Base-by-base conservation (phyloP, 1,140 invertebrate genomes). In the Papilio machaon region DNA sequence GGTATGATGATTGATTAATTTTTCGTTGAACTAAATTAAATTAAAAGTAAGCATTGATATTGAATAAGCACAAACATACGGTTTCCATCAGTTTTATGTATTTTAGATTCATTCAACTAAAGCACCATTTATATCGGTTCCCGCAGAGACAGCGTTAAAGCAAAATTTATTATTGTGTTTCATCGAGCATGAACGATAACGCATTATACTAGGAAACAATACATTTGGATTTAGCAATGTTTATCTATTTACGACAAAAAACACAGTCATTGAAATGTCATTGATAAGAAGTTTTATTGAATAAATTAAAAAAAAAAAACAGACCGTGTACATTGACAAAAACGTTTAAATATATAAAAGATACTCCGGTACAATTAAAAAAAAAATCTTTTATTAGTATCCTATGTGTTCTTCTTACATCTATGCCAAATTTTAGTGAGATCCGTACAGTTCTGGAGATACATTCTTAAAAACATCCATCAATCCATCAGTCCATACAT, bases 181-280 rank as follows among this genome's bases (percentile, higher is more conserved):
- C 60, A 78, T 78, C 76, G 76, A 60, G 76, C 76, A 78, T 78
- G 76, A 78, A 78, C 76, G 54, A 78, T 78, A 78, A 60, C 76
- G 76, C 49, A 78, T 78, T 78, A 58, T 58, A 54, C 23, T 46
- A 58, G 76, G 76, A 78, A 58, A 78, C 54, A 78, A 78, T 78
- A 78, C 23, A 78, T 78, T 78, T 78, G 38, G 23, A 70, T 70
- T 70, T 70, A 35, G 11, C 30, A 70, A 70, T 70, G 64, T 38
- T 35, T 7, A 70, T 70, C 23, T 30, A 70, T 70, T 70, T 70
- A 15, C 23, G 23, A 35, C 13, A 64, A 13, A 70, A 70, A 70
- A 70, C 35, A 30, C 1, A 38, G 11, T 23, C 13, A 70, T 6
- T 35, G 30, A 35, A 38, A 35, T 38, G 30, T 35, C 23, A 67